These are phyloP conservation scores for Gobiocypris rarus DNA, from an alignment of 2,113 vertebrate species.

Conservation along the genomic window DNA sequence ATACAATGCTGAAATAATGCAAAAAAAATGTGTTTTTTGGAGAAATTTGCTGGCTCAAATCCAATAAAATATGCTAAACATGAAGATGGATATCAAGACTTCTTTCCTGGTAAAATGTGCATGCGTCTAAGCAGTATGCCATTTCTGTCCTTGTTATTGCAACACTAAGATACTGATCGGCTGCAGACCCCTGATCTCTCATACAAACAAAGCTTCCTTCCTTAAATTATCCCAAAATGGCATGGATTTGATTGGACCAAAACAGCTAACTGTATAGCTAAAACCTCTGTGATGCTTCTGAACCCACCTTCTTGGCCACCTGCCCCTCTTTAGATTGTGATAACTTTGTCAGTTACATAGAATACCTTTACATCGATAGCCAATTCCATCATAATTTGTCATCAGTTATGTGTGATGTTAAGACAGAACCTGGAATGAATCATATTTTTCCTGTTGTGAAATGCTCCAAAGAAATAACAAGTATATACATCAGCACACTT, in stretches of 20 bases:
- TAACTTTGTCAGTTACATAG: background rate
- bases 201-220: background rate
- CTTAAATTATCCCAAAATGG: background rate
- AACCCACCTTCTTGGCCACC: background rate
- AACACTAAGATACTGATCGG: background rate
- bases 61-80: slow-evolving; percentile 31
- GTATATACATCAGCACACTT: slow-evolving; percentile 46
- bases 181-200: background rate
- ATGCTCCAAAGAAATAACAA: slow-evolving; percentile 35
- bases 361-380: background rate
- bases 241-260: slow-evolving; percentile 10
- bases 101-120: slow-evolving; percentile 16
- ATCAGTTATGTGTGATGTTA: slow-evolving; percentile 23
- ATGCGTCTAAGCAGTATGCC: background rate
- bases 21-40: background rate
- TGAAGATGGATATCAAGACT: slow-evolving; percentile 24
- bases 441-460: background rate
- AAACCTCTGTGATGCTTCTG: background rate
- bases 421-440: slow-evolving; percentile 21
- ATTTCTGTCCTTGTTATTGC: background rate
- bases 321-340: background rate
- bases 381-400: background rate
- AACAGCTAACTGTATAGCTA: background rate
- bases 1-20: slow-evolving; percentile 24
- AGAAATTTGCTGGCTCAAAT: slow-evolving; percentile 27